Base-by-base conservation (phyloP, 2,113 vertebrate species). In the Oryzias melastigma region DNA sequence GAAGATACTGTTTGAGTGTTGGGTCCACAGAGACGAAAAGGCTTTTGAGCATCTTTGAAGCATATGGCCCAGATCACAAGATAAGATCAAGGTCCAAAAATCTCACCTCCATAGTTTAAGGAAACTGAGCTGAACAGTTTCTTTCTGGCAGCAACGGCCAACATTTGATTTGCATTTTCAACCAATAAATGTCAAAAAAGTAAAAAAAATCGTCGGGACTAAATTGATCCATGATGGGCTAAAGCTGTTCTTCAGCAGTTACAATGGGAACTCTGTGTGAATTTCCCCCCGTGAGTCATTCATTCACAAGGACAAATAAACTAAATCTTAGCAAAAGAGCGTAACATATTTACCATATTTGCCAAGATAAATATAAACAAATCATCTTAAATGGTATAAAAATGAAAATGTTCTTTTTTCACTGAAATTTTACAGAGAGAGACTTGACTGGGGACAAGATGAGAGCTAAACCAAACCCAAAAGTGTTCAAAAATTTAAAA, bases 31-130 rank as follows among this genome's bases (percentile, higher is more conserved):
- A 72, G 70, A 77, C 59, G 44, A 19, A n/a, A 22, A 18, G 52
- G 58, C 52, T 56, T 65, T 49, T 35, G 17, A 73, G 57, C 75
- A 77, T 84, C 58, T 69, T 78, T 55, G 29, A 87, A 48, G 73
- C 73, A 68, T 71, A 68, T 83, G 73, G 77, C 40, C 57, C 40
- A 70, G 40, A 65, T 65, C 7, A 48, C 62, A 56, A 56, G 76
- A 68, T 68, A 65, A 73, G 60, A 75, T 79, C 65, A 68, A 77
- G 60, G 61, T 45, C 48, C 71, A 47, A 56, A 68, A 61, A 29
- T 73, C 61, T 74, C 69, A 71, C 56, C 29, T 81, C n/a, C 25
- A 20, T 45, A 47, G n/a, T 20, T 58, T 43, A 48, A 55, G 48
- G 51, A 44, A 35, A 50, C 51, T 44, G 43, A 25, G 40, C 4